phyloP scores from a whole-genome alignment of 2,113 vertebrate species.

The Hymenochirus boettgeri region DNA sequence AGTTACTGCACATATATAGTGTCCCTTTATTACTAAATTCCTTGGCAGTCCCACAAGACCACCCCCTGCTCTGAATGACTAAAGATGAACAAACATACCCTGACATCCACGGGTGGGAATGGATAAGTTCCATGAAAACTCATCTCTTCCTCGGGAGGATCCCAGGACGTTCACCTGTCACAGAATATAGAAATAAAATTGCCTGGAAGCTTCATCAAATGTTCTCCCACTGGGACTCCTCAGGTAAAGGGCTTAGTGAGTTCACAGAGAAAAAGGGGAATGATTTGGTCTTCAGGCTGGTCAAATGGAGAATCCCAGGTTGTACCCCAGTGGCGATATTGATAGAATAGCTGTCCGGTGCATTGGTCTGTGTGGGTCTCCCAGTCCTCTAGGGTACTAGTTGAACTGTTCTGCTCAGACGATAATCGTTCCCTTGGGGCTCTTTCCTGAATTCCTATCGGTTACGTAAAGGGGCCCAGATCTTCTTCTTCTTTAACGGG shows the following conservation, averaged over 20 bases:
- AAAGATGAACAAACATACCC: conserved; percentile 50
- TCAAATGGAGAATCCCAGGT: conserved; percentile 88
- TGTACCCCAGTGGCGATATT: conserved; percentile 75
- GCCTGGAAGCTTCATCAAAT: conserved; percentile 75
- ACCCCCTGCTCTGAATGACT: background rate
- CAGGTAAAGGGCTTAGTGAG: conserved; percentile 50
- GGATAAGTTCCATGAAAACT: conserved; percentile 44
- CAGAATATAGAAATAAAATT: conserved; percentile 78
- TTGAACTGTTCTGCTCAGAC: background rate
- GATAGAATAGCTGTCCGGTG: conserved; percentile 83
- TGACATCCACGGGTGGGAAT: conserved; percentile 40
- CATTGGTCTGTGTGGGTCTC: conserved; percentile 78
- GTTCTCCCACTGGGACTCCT: conserved; percentile 71
- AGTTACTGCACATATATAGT: too few species aligned
- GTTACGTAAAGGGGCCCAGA: conserved; percentile 76
- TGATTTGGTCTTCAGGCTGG: conserved; percentile 50
- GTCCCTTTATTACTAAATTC: too few species aligned
- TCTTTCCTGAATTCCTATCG: conserved; percentile 62
- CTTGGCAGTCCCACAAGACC: too few species aligned
- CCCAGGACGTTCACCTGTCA: conserved; percentile 87
- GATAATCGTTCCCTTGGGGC: conserved; percentile 29
- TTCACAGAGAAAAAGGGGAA: conserved; percentile 44
- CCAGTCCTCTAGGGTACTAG: conserved; percentile 61
- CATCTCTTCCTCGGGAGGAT: conserved; percentile 61
- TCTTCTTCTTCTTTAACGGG: conserved; percentile 45